Conservation (phyloP, 2,888 invertebrate genomes). For the Callimorpha dominula region DNA sequence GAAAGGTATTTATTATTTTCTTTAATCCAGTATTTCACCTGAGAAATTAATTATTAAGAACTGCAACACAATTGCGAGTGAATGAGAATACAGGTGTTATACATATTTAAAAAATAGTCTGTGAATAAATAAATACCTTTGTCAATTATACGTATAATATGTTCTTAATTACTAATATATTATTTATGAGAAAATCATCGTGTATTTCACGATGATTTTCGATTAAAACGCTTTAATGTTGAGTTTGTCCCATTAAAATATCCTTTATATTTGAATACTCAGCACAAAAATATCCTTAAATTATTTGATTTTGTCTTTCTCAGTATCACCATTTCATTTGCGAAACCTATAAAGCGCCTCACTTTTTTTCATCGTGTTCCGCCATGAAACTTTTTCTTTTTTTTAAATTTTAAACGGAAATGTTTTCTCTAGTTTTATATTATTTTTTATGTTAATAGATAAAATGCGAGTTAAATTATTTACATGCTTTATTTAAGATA, state of each 20-base stretch:
- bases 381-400: no score
- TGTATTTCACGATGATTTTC: neutral
- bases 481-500: no score
- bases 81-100: neutral
- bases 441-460: no score
- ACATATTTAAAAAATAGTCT: neutral
- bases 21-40: constrained; percentile 8
- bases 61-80: neutral
- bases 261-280: neutral
- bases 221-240: neutral
- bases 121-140: constrained; percentile 15
- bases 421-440: no score
- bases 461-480: no score
- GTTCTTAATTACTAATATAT: neutral
- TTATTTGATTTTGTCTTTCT: neutral
- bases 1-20: constrained; percentile 71
- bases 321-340: no score
- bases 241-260: neutral
- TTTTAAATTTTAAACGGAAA: no score
- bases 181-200: neutral
- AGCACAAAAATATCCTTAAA: neutral
- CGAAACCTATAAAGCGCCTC: no score
- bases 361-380: no score
- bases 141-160: neutral
- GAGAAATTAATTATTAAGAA: constrained; percentile 4